A percentile compares a stretch with the other conserved stretches of the same genome.
These are phyloP conservation scores for Stichodactyla helianthus DNA, from an alignment of 64 coral and sea anemone species.

Conservation along the genomic window DNA sequence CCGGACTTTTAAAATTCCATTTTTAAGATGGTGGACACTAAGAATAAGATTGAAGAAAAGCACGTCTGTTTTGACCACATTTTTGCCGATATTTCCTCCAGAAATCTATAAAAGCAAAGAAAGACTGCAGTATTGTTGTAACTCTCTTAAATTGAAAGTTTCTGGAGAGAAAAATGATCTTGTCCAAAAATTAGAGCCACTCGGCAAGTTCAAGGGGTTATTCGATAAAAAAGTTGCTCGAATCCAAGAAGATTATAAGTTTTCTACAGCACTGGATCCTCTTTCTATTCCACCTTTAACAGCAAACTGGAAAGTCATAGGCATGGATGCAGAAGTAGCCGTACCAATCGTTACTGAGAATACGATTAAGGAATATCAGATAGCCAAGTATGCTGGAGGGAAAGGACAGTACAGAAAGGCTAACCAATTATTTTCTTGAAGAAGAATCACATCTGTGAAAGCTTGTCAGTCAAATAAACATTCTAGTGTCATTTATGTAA, in stretches of 20 bases:
- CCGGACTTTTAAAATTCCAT: too few relatives aligned
- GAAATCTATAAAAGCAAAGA: slow-evolving; percentile 47
- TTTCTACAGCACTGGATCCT: slow-evolving; percentile 56
- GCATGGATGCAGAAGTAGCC: slow-evolving; percentile 35
- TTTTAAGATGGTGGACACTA: too few relatives aligned
- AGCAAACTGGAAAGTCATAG: slow-evolving; percentile 50
- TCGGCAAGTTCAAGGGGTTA: slow-evolving; percentile 26
- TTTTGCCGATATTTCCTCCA: too few relatives aligned
- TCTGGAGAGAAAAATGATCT: slow-evolving; percentile 55
- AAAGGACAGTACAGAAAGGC: slow-evolving; percentile 77
- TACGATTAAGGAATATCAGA: slow-evolving; percentile 66
- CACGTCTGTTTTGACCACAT: too few relatives aligned
- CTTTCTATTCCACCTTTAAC: slow-evolving; percentile 34
- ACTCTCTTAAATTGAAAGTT: slow-evolving; percentile 45
- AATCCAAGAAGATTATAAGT: slow-evolving; percentile 44
- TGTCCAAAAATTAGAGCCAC: slow-evolving; percentile 54
- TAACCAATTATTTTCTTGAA: slow-evolving; percentile 52
- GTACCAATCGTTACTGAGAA: slow-evolving; percentile 50
- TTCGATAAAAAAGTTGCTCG: slow-evolving; percentile 47
- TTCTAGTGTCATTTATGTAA: slow-evolving; percentile 41
- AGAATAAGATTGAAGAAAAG: too few relatives aligned
- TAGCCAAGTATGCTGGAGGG: slow-evolving; percentile 63
- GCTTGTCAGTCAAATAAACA: slow-evolving; percentile 30
- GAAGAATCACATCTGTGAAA: slow-evolving; percentile 70
- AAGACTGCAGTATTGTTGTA: slow-evolving; percentile 39